These are phyloP conservation scores for Hypotaenidia philippensis DNA, from an alignment of 2,797 vertebrate genomes.

Conservation along the genomic window DNA sequence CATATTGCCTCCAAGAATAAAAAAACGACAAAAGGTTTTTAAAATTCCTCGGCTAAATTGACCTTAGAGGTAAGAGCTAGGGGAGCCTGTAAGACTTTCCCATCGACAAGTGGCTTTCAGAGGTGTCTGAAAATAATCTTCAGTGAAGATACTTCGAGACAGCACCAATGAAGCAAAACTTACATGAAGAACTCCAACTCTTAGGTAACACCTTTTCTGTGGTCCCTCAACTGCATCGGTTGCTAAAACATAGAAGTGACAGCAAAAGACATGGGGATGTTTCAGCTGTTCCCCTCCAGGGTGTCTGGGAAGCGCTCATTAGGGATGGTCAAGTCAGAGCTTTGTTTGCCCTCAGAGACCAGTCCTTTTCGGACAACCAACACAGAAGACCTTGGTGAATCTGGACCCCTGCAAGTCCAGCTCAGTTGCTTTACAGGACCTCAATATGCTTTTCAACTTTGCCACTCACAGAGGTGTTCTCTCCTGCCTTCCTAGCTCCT, in stretches of 20 bases:
- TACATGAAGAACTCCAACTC: neutral
- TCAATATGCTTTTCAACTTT: neutral
- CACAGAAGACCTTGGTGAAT: neutral
- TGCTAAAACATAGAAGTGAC: neutral
- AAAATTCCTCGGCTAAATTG: neutral
- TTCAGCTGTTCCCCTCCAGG: neutral
- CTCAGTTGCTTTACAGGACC: neutral
- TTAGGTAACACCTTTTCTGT: neutral
- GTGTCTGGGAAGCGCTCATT: neutral
- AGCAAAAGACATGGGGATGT: neutral
- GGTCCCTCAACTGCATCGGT: neutral
- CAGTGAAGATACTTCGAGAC: neutral
- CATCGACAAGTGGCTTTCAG: neutral
- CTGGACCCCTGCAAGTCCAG: too few relatives aligned
- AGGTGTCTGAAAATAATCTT: neutral
- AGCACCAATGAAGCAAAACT: neutral
- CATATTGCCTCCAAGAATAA: neutral
- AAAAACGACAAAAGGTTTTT: neutral
- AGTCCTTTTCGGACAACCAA: neutral
- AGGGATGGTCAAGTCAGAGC: fast-evolving
- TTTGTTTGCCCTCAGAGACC: neutral
- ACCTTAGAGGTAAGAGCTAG: neutral
- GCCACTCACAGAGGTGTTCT: neutral
- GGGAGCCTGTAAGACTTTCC: neutral
- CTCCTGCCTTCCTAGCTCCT: neutral